phyloP scores from a whole-genome alignment of 2,888 invertebrate species.

The Hypolimnas misippus region DNA sequence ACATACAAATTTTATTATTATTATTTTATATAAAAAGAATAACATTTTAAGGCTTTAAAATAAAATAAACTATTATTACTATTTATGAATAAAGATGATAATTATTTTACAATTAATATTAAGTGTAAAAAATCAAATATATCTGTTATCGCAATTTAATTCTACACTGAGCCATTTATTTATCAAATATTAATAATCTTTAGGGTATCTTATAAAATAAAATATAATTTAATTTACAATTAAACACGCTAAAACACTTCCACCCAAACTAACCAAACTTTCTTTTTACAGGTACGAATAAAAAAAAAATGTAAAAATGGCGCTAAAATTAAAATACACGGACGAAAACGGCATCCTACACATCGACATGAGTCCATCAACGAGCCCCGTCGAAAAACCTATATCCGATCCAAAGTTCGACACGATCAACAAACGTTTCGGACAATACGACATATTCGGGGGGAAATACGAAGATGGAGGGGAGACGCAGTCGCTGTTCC shows the following conservation, averaged over 20 bases:
- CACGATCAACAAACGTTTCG: conserved; percentile 75
- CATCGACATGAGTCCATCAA: conserved; percentile 74
- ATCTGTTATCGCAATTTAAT: too few relatives aligned
- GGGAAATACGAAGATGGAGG: conserved; percentile 67
- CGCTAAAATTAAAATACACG: conserved; percentile 74
- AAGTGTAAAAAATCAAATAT: too few relatives aligned
- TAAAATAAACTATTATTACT: too few relatives aligned
- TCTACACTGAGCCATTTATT: too few relatives aligned
- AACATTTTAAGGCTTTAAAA: too few relatives aligned
- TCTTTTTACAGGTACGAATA: conserved; percentile 45
- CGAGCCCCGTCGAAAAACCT: conserved; percentile 49
- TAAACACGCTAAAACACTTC: neutral
- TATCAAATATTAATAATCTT: too few relatives aligned
- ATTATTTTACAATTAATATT: too few relatives aligned
- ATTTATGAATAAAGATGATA: too few relatives aligned
- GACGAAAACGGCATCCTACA: conserved; percentile 78
- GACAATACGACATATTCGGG: conserved; percentile 75
- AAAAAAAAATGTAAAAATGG: conserved; percentile 58
- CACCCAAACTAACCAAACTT: conserved; percentile 9
- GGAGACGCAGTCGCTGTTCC: conserved; percentile 68
- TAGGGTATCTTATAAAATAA: neutral
- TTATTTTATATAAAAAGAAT: too few relatives aligned
- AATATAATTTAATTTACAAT: conserved; percentile 12
- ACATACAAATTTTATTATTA: too few relatives aligned
- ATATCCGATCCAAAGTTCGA: conserved; percentile 65